Conservation (phyloP, 2,888 invertebrate genomes). For the Diaperis boleti region DNA sequence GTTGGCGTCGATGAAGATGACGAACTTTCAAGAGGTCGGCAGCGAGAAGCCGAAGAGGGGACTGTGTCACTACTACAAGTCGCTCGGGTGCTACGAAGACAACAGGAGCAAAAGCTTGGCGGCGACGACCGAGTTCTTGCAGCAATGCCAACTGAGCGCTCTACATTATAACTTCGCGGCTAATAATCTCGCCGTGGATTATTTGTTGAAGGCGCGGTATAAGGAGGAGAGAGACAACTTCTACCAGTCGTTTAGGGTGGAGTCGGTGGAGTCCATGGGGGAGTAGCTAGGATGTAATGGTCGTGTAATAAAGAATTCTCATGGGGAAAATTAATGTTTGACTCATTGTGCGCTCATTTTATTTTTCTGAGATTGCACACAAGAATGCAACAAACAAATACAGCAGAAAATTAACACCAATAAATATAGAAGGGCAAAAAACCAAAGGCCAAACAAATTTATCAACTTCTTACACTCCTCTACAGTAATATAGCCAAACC, state of each 20-base stretch:
- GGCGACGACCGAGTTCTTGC: conserved; percentile 62
- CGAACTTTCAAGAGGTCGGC: conserved; percentile 14
- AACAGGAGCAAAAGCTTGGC: conserved; percentile 58
- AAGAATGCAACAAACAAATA: too few species aligned
- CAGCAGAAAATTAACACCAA: too few species aligned
- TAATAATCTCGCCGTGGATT: conserved; percentile 66
- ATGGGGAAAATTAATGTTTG: too few species aligned
- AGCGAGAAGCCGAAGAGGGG: conserved; percentile 39
- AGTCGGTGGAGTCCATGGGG: conserved; percentile 45
- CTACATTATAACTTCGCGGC: conserved; percentile 63
- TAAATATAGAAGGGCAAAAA: too few species aligned
- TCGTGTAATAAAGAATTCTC: too few species aligned
- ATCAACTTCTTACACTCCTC: too few species aligned
- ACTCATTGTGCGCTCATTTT: too few species aligned
- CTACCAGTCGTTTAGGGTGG: conserved; percentile 64
- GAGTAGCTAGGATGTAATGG: conserved; percentile 7
- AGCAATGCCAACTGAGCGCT: conserved; percentile 65
- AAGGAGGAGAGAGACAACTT: conserved; percentile 69
- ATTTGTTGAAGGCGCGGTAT: conserved; percentile 69
- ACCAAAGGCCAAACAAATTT: too few species aligned
- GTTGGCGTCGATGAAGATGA: conserved; percentile 33
- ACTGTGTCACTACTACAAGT: conserved; percentile 56
- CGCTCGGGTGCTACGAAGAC: conserved; percentile 57
- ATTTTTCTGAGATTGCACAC: too few species aligned
- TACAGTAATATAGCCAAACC: too few species aligned